A percentile compares a stretch with the other conserved stretches of the same genome.
These are phyloP conservation scores for Sycobia sp. DNA, from an alignment of 1,140 invertebrate species.

Conservation along the genomic window DNA sequence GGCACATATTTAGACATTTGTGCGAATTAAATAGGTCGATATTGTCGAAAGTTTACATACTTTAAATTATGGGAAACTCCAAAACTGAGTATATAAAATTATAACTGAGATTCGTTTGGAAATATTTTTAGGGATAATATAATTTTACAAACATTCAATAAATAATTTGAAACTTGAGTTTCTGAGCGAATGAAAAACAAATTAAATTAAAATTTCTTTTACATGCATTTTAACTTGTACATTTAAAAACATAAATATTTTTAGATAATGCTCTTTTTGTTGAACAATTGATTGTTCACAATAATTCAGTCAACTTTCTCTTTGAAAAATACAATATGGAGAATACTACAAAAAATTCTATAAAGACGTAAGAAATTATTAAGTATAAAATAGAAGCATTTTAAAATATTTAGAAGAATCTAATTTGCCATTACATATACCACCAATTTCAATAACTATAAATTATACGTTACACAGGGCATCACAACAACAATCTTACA, in stretches of 20 bases:
- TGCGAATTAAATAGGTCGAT: constrained; percentile 10
- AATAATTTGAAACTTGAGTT: not conserved
- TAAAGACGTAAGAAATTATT: constrained; percentile 30
- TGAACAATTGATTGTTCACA: constrained; percentile 24
- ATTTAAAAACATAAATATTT: constrained; percentile 11
- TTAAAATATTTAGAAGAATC: constrained; percentile 28
- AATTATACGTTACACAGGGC: constrained; percentile 24
- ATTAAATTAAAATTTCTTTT: constrained; percentile 7
- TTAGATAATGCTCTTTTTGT: constrained; percentile 15
- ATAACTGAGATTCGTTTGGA: constrained; percentile 5
- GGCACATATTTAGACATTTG: constrained; percentile 20
- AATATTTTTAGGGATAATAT: not conserved
- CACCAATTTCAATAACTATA: constrained; percentile 20
- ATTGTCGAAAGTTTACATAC: constrained; percentile 18
- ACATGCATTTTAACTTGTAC: not conserved
- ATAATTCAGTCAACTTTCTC: constrained; percentile 31
- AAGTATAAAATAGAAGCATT: constrained; percentile 44
- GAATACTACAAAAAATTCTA: constrained; percentile 20
- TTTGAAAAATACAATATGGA: constrained; percentile 22
- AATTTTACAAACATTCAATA: too few relatives aligned
- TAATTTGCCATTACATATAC: constrained; percentile 32
- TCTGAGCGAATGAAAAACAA: constrained; percentile 16
- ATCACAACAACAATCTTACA: constrained; percentile 19
- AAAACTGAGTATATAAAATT: not conserved
- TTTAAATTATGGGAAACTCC: not conserved